Conservation (phyloP, 2,797 vertebrate species). For the Takifugu rubripes region DNA sequence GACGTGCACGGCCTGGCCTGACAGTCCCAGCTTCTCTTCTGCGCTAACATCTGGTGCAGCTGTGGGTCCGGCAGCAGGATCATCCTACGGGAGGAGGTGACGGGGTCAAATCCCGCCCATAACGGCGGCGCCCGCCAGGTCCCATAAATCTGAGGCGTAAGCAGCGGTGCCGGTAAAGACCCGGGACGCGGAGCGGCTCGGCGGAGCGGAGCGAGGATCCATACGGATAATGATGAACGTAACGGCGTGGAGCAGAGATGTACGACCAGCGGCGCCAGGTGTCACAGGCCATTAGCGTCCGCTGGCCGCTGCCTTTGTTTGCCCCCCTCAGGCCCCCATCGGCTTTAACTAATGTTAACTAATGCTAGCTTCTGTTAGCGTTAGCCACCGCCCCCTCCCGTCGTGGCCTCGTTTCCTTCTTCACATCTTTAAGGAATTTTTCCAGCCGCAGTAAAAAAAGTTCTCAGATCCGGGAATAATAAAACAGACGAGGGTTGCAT, state of each 20-base stretch:
- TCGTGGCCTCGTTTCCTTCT: no score
- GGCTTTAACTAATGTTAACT: constrained; percentile 87
- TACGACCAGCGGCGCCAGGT: constrained; percentile 76
- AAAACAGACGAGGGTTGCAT: no score
- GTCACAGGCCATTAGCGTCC: constrained; percentile 83
- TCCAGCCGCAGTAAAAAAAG: not conserved
- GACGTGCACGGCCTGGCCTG: constrained; percentile 55
- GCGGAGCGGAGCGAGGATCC: constrained; percentile 50
- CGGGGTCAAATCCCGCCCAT: no score
- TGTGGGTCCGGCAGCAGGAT: no score
- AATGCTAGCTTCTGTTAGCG: constrained; percentile 62
- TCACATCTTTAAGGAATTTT: not conserved
- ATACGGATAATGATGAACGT: constrained; percentile 75
- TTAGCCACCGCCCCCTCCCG: no score
- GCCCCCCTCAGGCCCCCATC: constrained; percentile 59
- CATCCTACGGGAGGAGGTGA: no score
- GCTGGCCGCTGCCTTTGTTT: constrained; percentile 71
- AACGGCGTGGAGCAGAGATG: constrained; percentile 76
- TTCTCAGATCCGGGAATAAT: no score
- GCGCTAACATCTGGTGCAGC: no score
- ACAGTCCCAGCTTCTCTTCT: not conserved
- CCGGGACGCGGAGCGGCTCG: constrained; percentile 31
- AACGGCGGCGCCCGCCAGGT: not conserved
- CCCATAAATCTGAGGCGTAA: constrained; percentile 22
- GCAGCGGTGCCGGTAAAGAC: constrained; percentile 32